Conservation (phyloP, 2,888 invertebrate genomes). For the Eupithecia dodoneata region DNA sequence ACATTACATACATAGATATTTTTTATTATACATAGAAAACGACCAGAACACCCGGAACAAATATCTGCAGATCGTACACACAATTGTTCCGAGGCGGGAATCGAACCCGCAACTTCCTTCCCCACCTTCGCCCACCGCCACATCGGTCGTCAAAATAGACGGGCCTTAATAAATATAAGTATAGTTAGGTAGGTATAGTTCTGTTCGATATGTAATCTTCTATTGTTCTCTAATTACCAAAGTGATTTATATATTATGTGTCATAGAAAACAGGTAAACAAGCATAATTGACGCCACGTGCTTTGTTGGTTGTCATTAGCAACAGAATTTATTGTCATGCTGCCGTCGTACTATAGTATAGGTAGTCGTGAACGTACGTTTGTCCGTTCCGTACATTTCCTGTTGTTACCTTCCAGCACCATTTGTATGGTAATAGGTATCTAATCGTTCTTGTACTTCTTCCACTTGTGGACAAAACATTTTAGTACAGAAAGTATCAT, state of each 20-base stretch:
- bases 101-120: too few species aligned
- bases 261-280: slow-evolving; percentile 49
- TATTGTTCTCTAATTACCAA: slow-evolving; percentile 24
- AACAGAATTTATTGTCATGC: slow-evolving; percentile 39
- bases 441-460: neutral
- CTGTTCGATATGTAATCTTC: slow-evolving; percentile 4
- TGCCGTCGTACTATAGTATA: slow-evolving; percentile 26
- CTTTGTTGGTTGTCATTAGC: slow-evolving; percentile 46
- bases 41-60: too few species aligned
- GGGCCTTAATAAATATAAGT: too few species aligned
- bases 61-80: too few species aligned
- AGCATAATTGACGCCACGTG: slow-evolving; percentile 57
- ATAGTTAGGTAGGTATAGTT: neutral
- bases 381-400: slow-evolving; percentile 20
- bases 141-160: too few species aligned
- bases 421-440: slow-evolving; percentile 7
- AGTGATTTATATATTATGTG: slow-evolving; percentile 39
- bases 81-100: too few species aligned
- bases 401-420: slow-evolving; percentile 12
- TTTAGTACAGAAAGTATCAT: too few species aligned
- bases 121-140: too few species aligned
- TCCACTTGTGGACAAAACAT: too few species aligned
- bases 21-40: too few species aligned
- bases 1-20: too few species aligned
- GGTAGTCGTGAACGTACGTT: slow-evolving; percentile 14